A percentile compares a stretch with the other conserved stretches of the same genome.
Evolutionary conservation across 2,888 invertebrate species (phyloP).

Genomic region (Brenthis daphne): DNA sequence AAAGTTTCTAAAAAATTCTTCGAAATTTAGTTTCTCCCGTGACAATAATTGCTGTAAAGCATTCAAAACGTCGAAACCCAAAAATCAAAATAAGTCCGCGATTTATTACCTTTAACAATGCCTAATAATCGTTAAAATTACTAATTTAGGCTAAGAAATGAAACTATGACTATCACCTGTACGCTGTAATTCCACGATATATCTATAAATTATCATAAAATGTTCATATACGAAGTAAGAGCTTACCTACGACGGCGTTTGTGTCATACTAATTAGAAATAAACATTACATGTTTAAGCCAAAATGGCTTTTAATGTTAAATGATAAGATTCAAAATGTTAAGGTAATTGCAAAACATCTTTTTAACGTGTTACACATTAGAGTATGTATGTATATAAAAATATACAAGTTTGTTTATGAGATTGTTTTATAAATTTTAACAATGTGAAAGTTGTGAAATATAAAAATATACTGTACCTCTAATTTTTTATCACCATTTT

Average conservation of each 20-base stretch:
- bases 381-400: constrained; percentile 11
- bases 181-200: constrained; percentile 4
- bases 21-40: too few species aligned
- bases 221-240: constrained; percentile 13
- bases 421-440: not conserved
- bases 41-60: too few species aligned
- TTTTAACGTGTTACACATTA: constrained; percentile 10
- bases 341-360: not conserved
- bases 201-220: constrained; percentile 16
- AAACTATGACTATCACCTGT: not conserved
- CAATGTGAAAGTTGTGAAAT: too few species aligned
- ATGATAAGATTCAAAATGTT: constrained; percentile 1
- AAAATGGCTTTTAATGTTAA: not conserved
- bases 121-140: too few species aligned
- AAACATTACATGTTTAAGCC: constrained; percentile 18
- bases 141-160: not conserved
- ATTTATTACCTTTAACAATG: too few species aligned
- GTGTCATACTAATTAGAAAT: constrained; percentile 26
- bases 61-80: too few species aligned
- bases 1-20: too few species aligned
- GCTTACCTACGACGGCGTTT: constrained; percentile 15
- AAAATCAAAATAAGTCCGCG: too few species aligned
- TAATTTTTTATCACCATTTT: too few species aligned
- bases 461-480: too few species aligned
- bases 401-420: not conserved